These are phyloP conservation scores for Macroteleia sp. DNA, from an alignment of 2,888 invertebrate genomes.

Conservation along the genomic window DNA sequence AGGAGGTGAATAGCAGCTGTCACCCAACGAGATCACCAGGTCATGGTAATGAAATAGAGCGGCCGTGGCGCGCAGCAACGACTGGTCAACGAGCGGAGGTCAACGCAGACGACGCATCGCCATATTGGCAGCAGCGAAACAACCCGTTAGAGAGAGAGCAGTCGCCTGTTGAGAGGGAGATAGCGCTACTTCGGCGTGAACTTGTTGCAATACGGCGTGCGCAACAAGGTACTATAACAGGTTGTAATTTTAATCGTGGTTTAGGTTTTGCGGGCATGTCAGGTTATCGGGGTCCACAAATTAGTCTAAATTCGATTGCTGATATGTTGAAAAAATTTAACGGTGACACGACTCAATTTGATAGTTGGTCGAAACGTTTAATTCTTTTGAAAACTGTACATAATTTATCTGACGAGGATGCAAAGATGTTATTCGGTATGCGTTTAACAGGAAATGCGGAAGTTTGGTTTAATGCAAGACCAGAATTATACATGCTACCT, in stretches of 20 bases:
- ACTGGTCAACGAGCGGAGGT: not conserved
- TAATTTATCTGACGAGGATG: conserved; percentile 1
- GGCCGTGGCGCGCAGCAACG: not conserved
- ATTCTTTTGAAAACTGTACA: not conserved
- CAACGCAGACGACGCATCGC: not conserved
- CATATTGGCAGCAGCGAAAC: not conserved
- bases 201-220: not conserved
- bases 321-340: conserved; percentile 1
- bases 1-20: not conserved
- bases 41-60: not conserved
- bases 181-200: not conserved
- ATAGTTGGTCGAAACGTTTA: not conserved
- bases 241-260: not conserved
- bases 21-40: not conserved
- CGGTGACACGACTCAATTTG: not conserved
- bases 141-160: not conserved
- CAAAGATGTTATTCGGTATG: not conserved
- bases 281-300: not conserved
- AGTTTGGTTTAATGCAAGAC: not conserved
- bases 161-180: not conserved
- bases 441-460: not conserved
- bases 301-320: conserved; percentile 2
- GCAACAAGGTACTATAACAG: not conserved
- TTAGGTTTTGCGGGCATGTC: not conserved
- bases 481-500: not conserved